Base-by-base conservation (phyloP, 2,888 invertebrate genomes). In the Chrysodeixis includens region DNA sequence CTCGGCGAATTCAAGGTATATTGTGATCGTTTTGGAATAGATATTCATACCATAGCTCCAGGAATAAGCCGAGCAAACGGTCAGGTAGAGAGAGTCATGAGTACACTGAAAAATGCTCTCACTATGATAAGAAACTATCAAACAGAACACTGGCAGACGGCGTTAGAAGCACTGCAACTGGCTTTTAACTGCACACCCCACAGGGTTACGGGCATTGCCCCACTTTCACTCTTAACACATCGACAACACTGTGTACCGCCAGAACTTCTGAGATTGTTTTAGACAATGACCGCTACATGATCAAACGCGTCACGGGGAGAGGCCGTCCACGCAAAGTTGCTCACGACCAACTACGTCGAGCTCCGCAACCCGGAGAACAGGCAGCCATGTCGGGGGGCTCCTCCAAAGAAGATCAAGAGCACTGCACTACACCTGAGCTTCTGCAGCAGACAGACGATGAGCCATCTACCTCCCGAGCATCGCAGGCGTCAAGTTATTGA, bases 91-190 rank as follows among this genome's bases (percentile, higher is more conserved):
- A 30, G 71, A 4, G 30, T 75, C 0, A 63, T 82, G 56, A 59
- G 62, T 0, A 81, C 74, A 0, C 55, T 81, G 6, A 82, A 82
- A 49, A 82, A 78, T 51, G 71, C 60, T 1, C 30, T 81, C 6
- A 51, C 52, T 0, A 79, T 81, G 53, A 76, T 82, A 0, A 76
- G 77, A 56, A 83, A 81, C 4, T 62, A 62, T 10, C 49, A 66
- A 1, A 66, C 66, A n/a, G 57, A 49, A 20, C 5, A 58, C 0
- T 67, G 66, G 58, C 56, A 71, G 0, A 56, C 49, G 0, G 46
- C 58, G 4, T 35, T 71, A 0, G 70, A 67, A 62, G 54, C 6
- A 5, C 44, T 66, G 1, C 68, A 68, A n/a, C 20, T 68, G 0
- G 55, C 68, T 1, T 10, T 68, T 0, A 62, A 69, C 26, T 70